Conservation (phyloP, 2,113 vertebrate species). For the Arothron firmamentum region DNA sequence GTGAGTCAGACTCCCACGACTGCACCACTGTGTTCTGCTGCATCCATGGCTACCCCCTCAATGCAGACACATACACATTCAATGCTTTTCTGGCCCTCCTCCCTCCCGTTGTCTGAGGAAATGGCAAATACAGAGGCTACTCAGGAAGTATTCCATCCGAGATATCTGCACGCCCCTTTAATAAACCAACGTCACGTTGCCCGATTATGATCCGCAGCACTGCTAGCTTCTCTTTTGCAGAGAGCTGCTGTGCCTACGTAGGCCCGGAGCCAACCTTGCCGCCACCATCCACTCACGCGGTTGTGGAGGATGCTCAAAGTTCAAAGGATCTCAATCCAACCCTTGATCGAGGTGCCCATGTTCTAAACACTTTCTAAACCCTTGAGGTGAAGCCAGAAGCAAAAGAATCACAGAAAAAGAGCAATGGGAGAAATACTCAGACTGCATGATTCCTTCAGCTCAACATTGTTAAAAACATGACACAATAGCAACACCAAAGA, state of each 20-base stretch:
- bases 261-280: not conserved
- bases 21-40: conserved; percentile 53
- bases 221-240: not conserved
- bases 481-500: too few species aligned
- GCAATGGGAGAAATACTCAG: too few species aligned
- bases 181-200: not conserved
- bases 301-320: not conserved
- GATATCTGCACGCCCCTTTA: not conserved
- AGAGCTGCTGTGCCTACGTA: not conserved
- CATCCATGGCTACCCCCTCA: conserved; percentile 6
- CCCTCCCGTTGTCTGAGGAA: conserved; percentile 22
- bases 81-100: conserved; percentile 20
- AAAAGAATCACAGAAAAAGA: too few species aligned
- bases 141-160: conserved; percentile 17
- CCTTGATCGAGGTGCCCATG: too few species aligned
- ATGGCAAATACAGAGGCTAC: conserved; percentile 21
- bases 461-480: too few species aligned
- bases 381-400: too few species aligned
- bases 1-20: conserved; percentile 50
- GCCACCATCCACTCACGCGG: not conserved
- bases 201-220: too few species aligned
- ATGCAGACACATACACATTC: conserved; percentile 2
- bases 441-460: too few species aligned
- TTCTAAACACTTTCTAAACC: too few species aligned
- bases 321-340: too few species aligned